phyloP scores from a whole-genome alignment of 2,113 vertebrate species.

The Salvelinus sp. region DNA sequence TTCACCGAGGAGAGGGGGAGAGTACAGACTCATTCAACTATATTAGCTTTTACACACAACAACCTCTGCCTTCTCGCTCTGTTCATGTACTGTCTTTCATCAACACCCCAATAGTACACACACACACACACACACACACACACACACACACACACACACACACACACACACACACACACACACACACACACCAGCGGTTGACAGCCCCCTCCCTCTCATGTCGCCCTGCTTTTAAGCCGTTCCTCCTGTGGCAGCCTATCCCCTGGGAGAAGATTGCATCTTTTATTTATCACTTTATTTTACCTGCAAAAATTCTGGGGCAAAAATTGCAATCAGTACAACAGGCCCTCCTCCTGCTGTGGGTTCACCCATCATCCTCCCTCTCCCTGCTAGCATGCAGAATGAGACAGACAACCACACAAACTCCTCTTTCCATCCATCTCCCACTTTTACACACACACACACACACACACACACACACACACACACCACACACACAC shows the following conservation, averaged over 20 bases:
- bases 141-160: slow-evolving; percentile 14
- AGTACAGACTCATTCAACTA: slow-evolving; percentile 72
- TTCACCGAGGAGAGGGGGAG: slow-evolving; percentile 66
- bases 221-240: slow-evolving; percentile 70
- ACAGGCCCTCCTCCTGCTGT: slow-evolving; percentile 82
- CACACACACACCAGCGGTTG: slow-evolving; percentile 49
- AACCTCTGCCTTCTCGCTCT: slow-evolving; percentile 63
- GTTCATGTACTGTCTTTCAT: slow-evolving; percentile 71
- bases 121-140: too few species aligned
- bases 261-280: slow-evolving; percentile 91
- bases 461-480: slow-evolving; percentile 7
- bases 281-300: slow-evolving; percentile 99
- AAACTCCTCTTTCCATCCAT: slow-evolving; percentile 41
- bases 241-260: slow-evolving; percentile 74
- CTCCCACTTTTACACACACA: neutral
- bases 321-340: slow-evolving; percentile 94
- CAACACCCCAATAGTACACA: slow-evolving; percentile 50
- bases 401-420: slow-evolving; percentile 76
- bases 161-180: slow-evolving; percentile 50
- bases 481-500: slow-evolving; percentile 6
- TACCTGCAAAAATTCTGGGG: slow-evolving; percentile 87
- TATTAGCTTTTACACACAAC: slow-evolving; percentile 69
- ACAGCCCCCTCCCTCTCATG: slow-evolving; percentile 68
- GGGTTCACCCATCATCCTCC: slow-evolving; percentile 91
- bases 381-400: slow-evolving; percentile 79